These are phyloP conservation scores for Okapia johnstoni DNA, from an alignment of 2,113 vertebrate species.

Conservation along the genomic window DNA sequence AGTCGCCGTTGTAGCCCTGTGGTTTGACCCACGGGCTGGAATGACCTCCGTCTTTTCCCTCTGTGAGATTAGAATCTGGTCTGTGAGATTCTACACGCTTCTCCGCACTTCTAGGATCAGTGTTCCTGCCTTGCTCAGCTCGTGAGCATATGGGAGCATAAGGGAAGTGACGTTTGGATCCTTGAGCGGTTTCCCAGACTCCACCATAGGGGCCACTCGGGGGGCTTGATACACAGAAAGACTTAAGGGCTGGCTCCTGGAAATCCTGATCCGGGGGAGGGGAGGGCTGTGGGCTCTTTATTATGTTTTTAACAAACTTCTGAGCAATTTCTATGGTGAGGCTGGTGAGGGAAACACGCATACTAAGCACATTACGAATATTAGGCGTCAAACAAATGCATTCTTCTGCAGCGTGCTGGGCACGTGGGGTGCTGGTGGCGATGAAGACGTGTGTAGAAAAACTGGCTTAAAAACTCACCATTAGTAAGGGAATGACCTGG, in stretches of 20 bases:
- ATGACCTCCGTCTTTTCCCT: neutral
- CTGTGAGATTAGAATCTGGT: neutral
- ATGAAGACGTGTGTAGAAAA: neutral
- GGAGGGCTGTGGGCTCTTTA: neutral
- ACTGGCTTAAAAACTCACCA: neutral
- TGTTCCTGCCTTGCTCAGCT: neutral
- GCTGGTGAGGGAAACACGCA: neutral
- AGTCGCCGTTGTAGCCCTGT: rapidly evolving
- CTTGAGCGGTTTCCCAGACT: neutral
- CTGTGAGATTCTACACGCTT: neutral
- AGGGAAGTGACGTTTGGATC: neutral
- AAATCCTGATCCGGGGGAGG: neutral
- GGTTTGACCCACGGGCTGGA: neutral
- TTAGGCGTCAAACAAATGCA: neutral
- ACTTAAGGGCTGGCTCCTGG: neutral
- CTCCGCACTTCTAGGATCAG: neutral
- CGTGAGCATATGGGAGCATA: neutral
- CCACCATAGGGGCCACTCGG: too few species aligned
- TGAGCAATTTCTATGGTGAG: neutral
- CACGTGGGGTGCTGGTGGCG: rapidly evolving
- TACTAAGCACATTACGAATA: neutral
- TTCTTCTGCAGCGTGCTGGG: rapidly evolving
- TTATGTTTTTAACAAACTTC: neutral
- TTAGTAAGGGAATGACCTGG: neutral
- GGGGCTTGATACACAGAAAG: neutral